Conservation (phyloP, 2,113 vertebrate species). For the Corvus hawaiiensis region DNA sequence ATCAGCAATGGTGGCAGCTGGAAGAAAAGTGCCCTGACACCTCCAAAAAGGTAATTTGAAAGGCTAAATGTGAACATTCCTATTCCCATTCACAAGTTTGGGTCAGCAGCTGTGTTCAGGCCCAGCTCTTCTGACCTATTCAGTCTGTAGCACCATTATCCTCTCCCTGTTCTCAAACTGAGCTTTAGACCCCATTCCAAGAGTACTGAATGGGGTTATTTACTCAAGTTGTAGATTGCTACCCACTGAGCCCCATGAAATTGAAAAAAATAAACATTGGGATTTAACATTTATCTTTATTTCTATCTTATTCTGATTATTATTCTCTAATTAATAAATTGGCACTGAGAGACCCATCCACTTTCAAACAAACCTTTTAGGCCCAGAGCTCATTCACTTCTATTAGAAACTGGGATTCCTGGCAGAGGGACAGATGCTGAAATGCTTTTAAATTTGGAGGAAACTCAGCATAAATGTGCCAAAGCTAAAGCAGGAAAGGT, state of each 20-base stretch:
- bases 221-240: not conserved
- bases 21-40: not conserved
- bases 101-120: fast-evolving
- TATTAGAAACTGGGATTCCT: not conserved
- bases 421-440: not conserved
- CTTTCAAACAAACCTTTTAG: not conserved
- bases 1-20: not conserved
- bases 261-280: not conserved
- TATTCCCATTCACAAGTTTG: not conserved
- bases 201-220: not conserved
- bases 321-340: not conserved
- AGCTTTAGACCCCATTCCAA: not conserved
- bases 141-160: not conserved
- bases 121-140: not conserved
- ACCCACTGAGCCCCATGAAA: not conserved
- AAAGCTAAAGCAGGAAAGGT: not conserved
- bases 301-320: not conserved
- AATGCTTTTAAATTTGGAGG: not conserved
- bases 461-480: not conserved
- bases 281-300: conserved; percentile 26
- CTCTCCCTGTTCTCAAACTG: not conserved
- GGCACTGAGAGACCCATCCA: not conserved
- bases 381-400: conserved; percentile 1
- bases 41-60: not conserved
- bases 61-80: not conserved